A percentile compares a stretch with the other conserved stretches of the same genome.
Evolutionary conservation across 2,113 vertebrate genomes (phyloP).

Genomic region (Poecile atricapillus): DNA sequence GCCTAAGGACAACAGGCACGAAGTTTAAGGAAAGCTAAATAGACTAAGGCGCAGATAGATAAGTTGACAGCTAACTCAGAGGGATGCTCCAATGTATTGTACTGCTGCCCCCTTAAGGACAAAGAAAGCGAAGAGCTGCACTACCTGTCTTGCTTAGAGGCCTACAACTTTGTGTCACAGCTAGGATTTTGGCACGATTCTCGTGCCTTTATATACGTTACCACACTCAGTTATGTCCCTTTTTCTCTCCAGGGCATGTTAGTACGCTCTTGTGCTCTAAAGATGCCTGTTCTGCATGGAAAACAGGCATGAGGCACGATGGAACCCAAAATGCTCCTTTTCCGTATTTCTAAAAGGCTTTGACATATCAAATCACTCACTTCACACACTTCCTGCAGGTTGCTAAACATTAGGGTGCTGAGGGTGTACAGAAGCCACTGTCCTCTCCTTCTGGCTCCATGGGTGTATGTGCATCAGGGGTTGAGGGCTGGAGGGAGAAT

Average conservation of each 20-base stretch:
- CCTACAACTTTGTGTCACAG: background rate
- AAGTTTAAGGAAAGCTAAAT: background rate
- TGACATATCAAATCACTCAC: background rate
- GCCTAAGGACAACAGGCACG: background rate
- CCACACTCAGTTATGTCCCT: accelerated
- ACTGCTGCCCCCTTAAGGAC: constrained; percentile 71
- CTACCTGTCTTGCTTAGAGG: background rate
- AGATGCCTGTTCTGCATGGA: background rate
- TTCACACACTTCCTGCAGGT: background rate
- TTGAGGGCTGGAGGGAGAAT: background rate
- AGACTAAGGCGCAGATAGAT: accelerated
- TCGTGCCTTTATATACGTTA: background rate
- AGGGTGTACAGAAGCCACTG: accelerated
- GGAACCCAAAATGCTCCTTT: background rate
- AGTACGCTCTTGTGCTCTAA: accelerated
- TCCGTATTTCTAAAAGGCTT: background rate
- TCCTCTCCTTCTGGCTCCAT: background rate
- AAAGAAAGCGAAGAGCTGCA: background rate
- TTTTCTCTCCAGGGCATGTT: background rate
- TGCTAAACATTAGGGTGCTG: accelerated
- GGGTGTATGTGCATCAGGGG: accelerated
- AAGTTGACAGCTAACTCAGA: background rate
- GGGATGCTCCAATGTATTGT: background rate
- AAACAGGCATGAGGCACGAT: accelerated
- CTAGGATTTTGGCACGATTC: background rate